Evolutionary conservation across 2,797 vertebrate genomes (phyloP).

Genomic region (Hoplostethus atlanticus): DNA sequence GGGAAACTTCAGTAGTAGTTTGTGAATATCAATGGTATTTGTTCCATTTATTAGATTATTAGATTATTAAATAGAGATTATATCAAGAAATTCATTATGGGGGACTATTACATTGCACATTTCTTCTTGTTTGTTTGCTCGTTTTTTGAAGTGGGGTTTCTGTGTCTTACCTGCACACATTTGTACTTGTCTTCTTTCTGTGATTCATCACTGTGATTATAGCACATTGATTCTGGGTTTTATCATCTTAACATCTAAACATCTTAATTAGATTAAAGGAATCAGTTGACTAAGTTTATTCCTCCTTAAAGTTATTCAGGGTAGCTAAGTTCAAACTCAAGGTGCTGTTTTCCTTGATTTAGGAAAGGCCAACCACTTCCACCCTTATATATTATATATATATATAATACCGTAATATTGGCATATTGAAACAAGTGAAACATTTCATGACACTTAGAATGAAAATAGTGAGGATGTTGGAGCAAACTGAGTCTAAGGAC

Average conservation of each 20-base stretch:
- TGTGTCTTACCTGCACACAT: no score
- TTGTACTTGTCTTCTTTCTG: no score
- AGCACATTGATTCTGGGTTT: background rate
- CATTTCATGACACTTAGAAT: no score
- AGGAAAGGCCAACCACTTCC: constrained; percentile 24
- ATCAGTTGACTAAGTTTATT: constrained; percentile 1
- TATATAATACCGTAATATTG: background rate
- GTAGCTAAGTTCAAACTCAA: background rate
- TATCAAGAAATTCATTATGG: background rate
- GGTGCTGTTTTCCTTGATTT: constrained; percentile 1
- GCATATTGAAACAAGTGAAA: background rate
- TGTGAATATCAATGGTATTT: background rate
- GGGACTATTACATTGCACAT: background rate
- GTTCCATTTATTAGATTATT: background rate
- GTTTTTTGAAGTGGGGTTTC: background rate
- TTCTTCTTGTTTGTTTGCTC: background rate
- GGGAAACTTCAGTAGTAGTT: background rate
- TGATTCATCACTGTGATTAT: no score
- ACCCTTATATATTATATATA: background rate
- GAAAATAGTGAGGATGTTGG: no score
- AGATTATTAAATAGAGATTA: no score
- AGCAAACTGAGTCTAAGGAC: no score
- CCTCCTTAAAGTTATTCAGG: constrained; percentile 4
- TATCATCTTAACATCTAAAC: background rate
- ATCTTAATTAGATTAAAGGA: background rate